Base-by-base conservation (phyloP, 2,888 invertebrate genomes). In the Plebejus anna region DNA sequence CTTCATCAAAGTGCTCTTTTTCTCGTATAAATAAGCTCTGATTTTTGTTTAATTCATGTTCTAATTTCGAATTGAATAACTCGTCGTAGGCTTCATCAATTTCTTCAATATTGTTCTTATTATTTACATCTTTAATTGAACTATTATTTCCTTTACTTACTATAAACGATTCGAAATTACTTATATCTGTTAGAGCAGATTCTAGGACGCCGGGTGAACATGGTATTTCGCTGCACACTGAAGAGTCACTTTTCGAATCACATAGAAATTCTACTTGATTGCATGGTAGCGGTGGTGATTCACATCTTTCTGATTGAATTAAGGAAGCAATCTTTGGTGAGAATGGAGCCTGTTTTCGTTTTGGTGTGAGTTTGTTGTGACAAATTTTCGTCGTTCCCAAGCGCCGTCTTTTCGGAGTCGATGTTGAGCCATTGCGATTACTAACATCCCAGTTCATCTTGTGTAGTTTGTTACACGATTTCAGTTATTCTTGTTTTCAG, bases 221-320 rank as follows among this genome's bases (percentile, higher is more conserved):
- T 9, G 87, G 88, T 71, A 90, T 86, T 55, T 88, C 85, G 79
- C 81, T 84, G 6, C 80, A 82, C 28, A 79, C 51, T 2, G 85
- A 85, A 81, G 83, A 87, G 61, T 83, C 87, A 75, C 86, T 87
- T 16, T 82, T 85, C 0, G 90, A 89, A 78, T 90, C 88, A 77
- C 85, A 83, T 55, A 92, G 80, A 82, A 88, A 93, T 81, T 94
- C 90, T 22, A 89, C 85, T 87, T 94, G 93, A 83, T 93, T 94
- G 66, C 91, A 92, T 4, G 93, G 93, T 78, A 94, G 82, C 73
- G 88, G 87, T 1, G 91, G 90, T 28, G 92, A 93, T 71, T 90
- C 91, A 81, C 89, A 86, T 78, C 84, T 84, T 11, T 83, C 82
- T 55, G 55, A n/a, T 7, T 76, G 76, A 70, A 77, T 80, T 36